Evolutionary conservation across 2,797 vertebrate species (phyloP), one percentile per base, ranked within the genome.

Genomic region (Pseudomugil tenellus): DNA sequence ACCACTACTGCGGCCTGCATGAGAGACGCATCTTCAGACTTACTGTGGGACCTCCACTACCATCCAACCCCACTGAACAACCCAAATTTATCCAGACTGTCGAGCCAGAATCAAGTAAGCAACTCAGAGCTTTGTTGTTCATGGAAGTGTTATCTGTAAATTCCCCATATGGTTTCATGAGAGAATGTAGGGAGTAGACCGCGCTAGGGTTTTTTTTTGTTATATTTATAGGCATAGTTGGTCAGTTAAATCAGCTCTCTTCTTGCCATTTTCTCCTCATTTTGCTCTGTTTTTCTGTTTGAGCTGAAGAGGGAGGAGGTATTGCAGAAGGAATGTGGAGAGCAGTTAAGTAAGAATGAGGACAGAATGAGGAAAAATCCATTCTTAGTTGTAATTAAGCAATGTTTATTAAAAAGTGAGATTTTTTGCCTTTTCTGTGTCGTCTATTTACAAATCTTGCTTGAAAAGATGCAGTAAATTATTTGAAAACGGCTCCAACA

Each of bases 1-100:
- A 99, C 61, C 97, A 99, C 84, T 99, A 99, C 93, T 99, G 98
- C 0, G 97, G 97, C 0, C 92, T 98, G n/a, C 93, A 97, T 0
- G 97, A 99, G 86, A 94, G 97, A 37, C 93, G 96, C 25, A 93
- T 97, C 87, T 98, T 96, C 92, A 92, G 92, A 55, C 85, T 99
- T 69, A 85, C 80, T 0, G 94, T 99, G 0, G 94, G 93, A 76
- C 94, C 92, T 25, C 62, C 86, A 1, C 75, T 73, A 35, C 67
- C 81, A 0, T 11, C 86, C 0, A 48, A 37, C 39, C 61, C 75
- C 53, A 82, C 85, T 0, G 64, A 70, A 0, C 43, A 61, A 16
- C 77, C 83, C 13, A 82, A n/a, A 23, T 12, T 79, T 34, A 52
- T 76, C 61, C 72, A 72, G 54, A 80, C 83, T 11, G 74, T 88